These are phyloP conservation scores for Peucedramus taeniatus DNA, from an alignment of 2,113 vertebrate species.

Conservation along the genomic window DNA sequence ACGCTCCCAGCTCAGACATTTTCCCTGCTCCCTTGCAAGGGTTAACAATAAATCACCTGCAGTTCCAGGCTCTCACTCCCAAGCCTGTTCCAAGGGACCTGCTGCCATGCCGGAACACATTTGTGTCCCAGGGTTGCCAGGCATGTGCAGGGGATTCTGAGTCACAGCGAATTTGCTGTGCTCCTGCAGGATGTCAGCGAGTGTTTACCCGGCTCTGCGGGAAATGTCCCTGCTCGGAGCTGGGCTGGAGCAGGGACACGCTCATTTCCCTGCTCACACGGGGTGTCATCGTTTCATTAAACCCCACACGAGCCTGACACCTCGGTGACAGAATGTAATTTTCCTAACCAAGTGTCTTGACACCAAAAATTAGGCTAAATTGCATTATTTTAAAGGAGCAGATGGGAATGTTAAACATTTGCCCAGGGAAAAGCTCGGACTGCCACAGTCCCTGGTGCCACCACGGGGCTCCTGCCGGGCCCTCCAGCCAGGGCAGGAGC, in stretches of 20 bases:
- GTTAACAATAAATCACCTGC: not conserved
- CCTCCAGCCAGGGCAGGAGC: not conserved
- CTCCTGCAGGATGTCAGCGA: not conserved
- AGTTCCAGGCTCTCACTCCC: not conserved
- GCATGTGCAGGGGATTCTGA: not conserved
- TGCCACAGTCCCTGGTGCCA: not conserved
- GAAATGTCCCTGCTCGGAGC: not conserved
- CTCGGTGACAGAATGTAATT: conserved; percentile 46
- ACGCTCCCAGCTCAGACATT: not conserved
- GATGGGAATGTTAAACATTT: conserved; percentile 37
- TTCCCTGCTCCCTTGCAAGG: not conserved
- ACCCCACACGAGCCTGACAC: conserved; percentile 26
- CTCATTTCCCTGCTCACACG: not conserved
- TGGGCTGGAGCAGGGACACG: not conserved
- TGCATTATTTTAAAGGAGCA: conserved; percentile 51
- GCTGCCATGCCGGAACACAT: not conserved
- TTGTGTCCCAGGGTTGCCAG: not conserved
- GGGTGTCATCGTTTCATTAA: conserved; percentile 39
- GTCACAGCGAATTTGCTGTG: not conserved
- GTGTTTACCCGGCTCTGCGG: not conserved
- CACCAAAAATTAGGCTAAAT: conserved; percentile 60
- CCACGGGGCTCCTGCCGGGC: not conserved
- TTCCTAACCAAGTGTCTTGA: conserved; percentile 40
- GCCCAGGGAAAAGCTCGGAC: not conserved
- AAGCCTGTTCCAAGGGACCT: not conserved